Conservation (phyloP, 2,797 vertebrate species). For the Enteromius trimaculatus region DNA sequence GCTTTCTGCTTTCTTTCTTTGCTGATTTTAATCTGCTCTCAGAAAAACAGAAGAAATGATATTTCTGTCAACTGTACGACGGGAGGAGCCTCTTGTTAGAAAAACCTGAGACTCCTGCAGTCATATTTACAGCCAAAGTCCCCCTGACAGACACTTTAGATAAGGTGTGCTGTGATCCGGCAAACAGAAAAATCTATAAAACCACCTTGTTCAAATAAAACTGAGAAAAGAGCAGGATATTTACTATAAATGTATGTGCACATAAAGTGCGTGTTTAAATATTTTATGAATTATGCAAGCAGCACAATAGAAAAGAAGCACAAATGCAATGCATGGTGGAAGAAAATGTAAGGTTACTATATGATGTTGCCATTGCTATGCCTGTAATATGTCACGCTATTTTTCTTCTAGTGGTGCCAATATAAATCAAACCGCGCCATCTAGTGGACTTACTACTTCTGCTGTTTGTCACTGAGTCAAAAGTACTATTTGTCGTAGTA, state of each 20-base stretch:
- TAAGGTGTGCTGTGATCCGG: slow-evolving; percentile 25
- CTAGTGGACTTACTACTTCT: slow-evolving; percentile 18
- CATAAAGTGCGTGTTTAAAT: slow-evolving; percentile 1
- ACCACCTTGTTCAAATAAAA: slow-evolving; percentile 39
- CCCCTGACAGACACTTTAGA: not conserved
- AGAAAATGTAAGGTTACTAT: not conserved
- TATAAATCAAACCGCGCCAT: not conserved
- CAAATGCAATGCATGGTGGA: not conserved
- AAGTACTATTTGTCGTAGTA: too few relatives aligned
- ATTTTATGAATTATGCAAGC: not conserved
- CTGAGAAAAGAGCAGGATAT: slow-evolving; percentile 4
- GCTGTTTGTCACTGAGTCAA: not conserved
- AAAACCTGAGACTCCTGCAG: slow-evolving; percentile 16
- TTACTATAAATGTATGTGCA: not conserved
- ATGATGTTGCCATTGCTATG: not conserved
- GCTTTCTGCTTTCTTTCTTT: not conserved
- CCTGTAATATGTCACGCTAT: not conserved
- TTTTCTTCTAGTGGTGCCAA: not conserved
- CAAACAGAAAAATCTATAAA: slow-evolving; percentile 30
- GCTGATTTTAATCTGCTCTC: not conserved
- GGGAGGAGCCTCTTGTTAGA: not conserved
- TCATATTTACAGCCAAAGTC: slow-evolving; percentile 28
- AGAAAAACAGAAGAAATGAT: not conserved
- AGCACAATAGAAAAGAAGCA: not conserved
- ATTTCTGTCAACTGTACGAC: not conserved